Percentiles rank a stretch among this genome's conserved stretches.
Evolutionary conservation across 2,113 vertebrate genomes (phyloP).

Genomic region (Chionodraco myersi): DNA sequence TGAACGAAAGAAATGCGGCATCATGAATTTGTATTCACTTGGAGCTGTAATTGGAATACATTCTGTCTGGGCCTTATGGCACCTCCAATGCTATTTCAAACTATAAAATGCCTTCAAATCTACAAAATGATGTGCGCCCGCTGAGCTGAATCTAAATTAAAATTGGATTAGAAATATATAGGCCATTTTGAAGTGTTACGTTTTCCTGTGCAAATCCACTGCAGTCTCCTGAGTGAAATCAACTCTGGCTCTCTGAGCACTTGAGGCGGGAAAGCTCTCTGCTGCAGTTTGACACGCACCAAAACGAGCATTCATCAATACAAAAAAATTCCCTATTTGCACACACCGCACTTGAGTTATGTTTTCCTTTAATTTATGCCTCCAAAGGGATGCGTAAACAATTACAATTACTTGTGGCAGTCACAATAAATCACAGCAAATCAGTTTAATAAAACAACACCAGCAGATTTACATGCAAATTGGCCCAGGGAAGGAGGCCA

Average conservation of each 20-base stretch:
- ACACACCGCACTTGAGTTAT: conserved; percentile 61
- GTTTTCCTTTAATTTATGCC: conserved; percentile 71
- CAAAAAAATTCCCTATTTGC: conserved; percentile 48
- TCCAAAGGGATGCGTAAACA: conserved; percentile 70
- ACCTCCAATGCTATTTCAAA: conserved; percentile 34
- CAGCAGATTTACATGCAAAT: conserved; percentile 76
- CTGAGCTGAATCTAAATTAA: conserved; percentile 45
- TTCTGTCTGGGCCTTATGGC: conserved; percentile 15
- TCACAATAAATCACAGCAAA: conserved; percentile 74
- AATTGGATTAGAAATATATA: conserved; percentile 42
- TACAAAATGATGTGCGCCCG: conserved; percentile 14
- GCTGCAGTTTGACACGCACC: conserved; percentile 29
- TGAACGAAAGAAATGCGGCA: conserved; percentile 11
- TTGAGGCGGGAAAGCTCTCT: conserved; percentile 34
- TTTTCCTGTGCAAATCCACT: conserved; percentile 34
- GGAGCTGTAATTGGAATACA: conserved; percentile 22
- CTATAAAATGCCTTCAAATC: conserved; percentile 42
- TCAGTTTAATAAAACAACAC: conserved; percentile 70
- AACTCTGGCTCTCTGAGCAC: conserved; percentile 23
- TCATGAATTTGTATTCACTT: conserved; percentile 4
- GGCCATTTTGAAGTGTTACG: conserved; percentile 44
- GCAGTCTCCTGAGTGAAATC: conserved; percentile 52
- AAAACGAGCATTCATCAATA: conserved; percentile 52
- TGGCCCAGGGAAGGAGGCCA: conserved; percentile 60
- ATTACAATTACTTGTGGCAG: conserved; percentile 74